phyloP scores from a whole-genome alignment of 2,888 invertebrate genomes.

The Phytoseiulus persimilis region DNA sequence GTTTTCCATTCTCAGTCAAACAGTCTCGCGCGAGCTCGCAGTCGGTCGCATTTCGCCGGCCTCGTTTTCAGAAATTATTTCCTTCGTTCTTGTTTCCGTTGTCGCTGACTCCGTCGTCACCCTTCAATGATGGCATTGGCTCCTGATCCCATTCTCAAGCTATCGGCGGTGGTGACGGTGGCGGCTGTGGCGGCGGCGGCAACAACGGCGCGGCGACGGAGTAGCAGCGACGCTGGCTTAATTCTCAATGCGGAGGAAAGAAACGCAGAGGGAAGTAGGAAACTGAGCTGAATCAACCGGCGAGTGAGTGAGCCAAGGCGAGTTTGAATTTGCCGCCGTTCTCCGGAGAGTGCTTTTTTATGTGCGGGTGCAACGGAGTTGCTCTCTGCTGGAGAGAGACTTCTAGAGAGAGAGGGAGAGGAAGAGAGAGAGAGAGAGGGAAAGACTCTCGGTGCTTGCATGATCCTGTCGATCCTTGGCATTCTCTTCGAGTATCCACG shows the following conservation, averaged over 20 bases:
- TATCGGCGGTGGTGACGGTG: not conserved
- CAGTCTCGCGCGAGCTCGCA: not conserved
- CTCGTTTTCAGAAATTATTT: not conserved
- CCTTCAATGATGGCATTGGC: not conserved
- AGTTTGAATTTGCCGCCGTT: not conserved
- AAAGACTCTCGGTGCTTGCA: not conserved
- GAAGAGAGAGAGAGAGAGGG: not conserved
- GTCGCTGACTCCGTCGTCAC: not conserved
- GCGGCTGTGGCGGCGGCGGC: not conserved
- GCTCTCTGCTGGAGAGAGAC: not conserved
- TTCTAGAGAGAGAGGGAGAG: not conserved
- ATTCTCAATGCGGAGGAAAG: not conserved
- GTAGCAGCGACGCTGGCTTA: not conserved
- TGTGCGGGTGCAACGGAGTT: not conserved
- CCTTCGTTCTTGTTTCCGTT: not conserved
- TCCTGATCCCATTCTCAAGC: not conserved
- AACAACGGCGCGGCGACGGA: not conserved
- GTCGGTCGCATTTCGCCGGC: not conserved
- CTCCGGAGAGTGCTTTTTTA: not conserved
- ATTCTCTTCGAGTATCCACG: not conserved
- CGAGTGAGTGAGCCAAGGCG: not conserved
- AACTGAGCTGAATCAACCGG: not conserved
- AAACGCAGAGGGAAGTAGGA: not conserved
- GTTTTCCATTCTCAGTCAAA: conserved; percentile 5
- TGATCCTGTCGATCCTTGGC: not conserved